phyloP scores from a whole-genome alignment of 2,797 vertebrate genomes.

The Chromobotia macracanthus region DNA sequence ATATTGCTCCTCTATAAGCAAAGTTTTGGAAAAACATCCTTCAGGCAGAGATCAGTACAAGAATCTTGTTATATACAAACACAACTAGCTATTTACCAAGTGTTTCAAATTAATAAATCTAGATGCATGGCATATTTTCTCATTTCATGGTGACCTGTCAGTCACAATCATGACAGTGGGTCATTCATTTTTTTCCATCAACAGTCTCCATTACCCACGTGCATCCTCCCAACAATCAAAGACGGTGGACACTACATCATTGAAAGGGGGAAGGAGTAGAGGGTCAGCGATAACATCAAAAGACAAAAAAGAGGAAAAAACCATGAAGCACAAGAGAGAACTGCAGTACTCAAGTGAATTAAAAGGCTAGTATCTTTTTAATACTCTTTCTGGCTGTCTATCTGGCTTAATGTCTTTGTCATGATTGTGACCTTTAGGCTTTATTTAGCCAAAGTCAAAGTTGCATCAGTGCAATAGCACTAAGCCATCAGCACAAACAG shows the following conservation, averaged over 20 bases:
- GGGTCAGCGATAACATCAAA: slow-evolving; percentile 66
- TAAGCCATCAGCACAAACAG: too few relatives aligned
- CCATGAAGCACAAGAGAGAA: slow-evolving; percentile 59
- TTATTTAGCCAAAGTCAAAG: background rate
- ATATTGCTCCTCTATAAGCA: background rate
- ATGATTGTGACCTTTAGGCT: background rate
- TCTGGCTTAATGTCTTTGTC: slow-evolving; percentile 61
- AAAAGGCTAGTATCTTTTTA: background rate
- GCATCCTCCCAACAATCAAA: slow-evolving; percentile 89
- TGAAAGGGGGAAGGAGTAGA: slow-evolving; percentile 54
- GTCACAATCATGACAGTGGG: background rate
- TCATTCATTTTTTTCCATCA: background rate
- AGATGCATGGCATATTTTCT: background rate
- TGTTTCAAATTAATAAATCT: background rate
- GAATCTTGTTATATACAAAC: background rate
- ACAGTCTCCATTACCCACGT: slow-evolving; percentile 78
- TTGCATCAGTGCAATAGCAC: too few relatives aligned
- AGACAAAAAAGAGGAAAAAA: slow-evolving; percentile 65
- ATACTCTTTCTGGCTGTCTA: too few relatives aligned
- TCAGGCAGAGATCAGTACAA: background rate
- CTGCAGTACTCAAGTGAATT: slow-evolving; percentile 3
- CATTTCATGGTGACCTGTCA: slow-evolving; percentile 60
- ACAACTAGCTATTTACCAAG: background rate
- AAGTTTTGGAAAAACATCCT: background rate
- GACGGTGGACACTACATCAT: slow-evolving; percentile 73